Evolutionary conservation across 2,888 invertebrate genomes (phyloP), one percentile per base, ranked within the genome.

Genomic region (Carterocephalus palaemon): DNA sequence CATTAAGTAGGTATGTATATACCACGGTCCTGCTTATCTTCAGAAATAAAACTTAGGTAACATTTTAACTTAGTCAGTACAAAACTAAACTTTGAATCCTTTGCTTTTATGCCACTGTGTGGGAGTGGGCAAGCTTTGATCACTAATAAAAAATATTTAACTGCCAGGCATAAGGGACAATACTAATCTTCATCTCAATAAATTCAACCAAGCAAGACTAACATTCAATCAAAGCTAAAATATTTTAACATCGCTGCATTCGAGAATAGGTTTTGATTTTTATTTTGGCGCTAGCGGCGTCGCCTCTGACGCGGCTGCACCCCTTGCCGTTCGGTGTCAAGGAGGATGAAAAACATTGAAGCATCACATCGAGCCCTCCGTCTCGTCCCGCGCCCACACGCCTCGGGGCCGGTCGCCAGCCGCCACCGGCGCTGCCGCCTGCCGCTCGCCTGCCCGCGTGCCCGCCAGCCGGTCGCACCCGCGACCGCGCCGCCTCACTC

Each of bases 351-450:
- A 68, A 73, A 75, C 76, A 75, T 70, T 58, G 70, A 70, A 75
- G 67, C 72, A 78, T 70, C 66, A 64, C 61, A 65, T 57, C 66
- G 57, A 68, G 64, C 69, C 70, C 74, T 68, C 71, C 78, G 68
- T 70, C 72, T 67, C 78, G 70, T 58, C 76, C 73, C 79, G 73
- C 78, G 65, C 79, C 75, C 75, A 68, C 80, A 70, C 76, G 68
- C 74, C 72, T 66, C 69, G 61, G 64, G 64, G 56, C 55, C 62
- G 59, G 51, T 62, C 66, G 65, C 62, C 67, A 60, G 67, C 67
- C 70, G 64, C 56, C 68, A 63, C 64, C 68, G 72, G 60, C 40
- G 40, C 40, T 40, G n/a, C n/a, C 62, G 67, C 67, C 60, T 60
- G 70, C 57, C 72, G 62, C 61, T 56, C 64, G 65, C 59, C 54